phyloP scores from a whole-genome alignment of 2,888 invertebrate species.

The Lithodes maja region DNA sequence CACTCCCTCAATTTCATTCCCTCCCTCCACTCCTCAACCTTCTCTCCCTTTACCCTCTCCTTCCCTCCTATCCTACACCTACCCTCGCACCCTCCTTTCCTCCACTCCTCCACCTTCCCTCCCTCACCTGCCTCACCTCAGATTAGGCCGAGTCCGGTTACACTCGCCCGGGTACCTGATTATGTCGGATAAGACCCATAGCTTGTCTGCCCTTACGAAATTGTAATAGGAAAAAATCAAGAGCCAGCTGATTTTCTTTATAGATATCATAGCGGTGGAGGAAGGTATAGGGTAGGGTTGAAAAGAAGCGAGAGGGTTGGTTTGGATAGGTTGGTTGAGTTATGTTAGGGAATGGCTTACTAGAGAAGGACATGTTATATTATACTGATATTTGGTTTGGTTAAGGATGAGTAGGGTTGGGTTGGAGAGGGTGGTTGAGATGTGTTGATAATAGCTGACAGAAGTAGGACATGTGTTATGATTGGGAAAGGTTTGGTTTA shows the following conservation, averaged over 20 bases:
- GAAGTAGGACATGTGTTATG: too few relatives aligned
- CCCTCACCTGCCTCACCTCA: neutral
- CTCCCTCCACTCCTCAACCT: neutral
- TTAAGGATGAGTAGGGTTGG: too few relatives aligned
- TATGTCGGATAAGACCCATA: neutral
- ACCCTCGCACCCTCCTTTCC: neutral
- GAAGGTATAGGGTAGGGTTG: neutral
- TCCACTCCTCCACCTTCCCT: too few relatives aligned
- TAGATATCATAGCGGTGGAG: neutral
- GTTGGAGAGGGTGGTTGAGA: too few relatives aligned
- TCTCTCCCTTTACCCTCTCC: neutral
- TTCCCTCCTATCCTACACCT: neutral
- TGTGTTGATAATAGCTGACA: too few relatives aligned
- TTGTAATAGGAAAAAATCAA: neutral
- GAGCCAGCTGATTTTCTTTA: neutral
- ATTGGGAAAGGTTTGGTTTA: too few relatives aligned
- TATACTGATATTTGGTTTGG: too few relatives aligned
- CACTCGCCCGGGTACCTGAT: neutral
- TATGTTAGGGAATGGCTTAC: too few relatives aligned
- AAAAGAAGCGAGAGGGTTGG: neutral
- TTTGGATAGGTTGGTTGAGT: neutral
- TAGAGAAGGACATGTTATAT: too few relatives aligned
- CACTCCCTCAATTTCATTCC: neutral
- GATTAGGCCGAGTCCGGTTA: neutral
- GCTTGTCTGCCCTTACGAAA: neutral